These are phyloP conservation scores for Halichoerus grypus DNA, from an alignment of 2,113 vertebrate genomes.

Conservation along the genomic window DNA sequence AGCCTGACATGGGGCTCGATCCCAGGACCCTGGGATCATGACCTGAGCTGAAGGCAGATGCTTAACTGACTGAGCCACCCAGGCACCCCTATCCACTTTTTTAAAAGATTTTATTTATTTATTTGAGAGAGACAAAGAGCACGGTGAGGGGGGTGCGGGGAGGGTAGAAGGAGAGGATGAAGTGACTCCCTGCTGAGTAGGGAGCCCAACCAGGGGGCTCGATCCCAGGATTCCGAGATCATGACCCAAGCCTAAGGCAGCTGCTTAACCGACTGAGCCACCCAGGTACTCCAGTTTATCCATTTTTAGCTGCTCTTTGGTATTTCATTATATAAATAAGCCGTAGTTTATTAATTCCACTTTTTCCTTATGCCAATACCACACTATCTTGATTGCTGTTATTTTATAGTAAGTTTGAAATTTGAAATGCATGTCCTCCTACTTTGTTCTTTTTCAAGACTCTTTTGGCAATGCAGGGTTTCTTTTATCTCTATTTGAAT, in stretches of 20 bases:
- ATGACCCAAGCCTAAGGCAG: not conserved
- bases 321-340: conserved; percentile 17
- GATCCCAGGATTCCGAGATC: not conserved
- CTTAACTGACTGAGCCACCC: not conserved
- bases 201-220: not conserved
- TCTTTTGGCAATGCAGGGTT: not conserved
- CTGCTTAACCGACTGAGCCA: not conserved
- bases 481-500: conserved; percentile 13
- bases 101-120: not conserved
- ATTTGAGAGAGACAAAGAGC: not conserved
- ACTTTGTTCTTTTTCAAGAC: not conserved
- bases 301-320: not conserved
- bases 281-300: not conserved
- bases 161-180: not conserved
- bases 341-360: not conserved
- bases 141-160: rapidly evolving
- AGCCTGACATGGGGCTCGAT: not conserved
- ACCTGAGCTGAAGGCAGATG: not conserved
- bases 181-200: not conserved
- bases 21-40: not conserved
- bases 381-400: not conserved
- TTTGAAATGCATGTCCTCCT: not conserved
- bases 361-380: not conserved
- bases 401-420: conserved; percentile 4
- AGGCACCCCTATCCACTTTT: not conserved